Base-by-base conservation (phyloP, 2,888 invertebrate species). In the Apodemia mormo region DNA sequence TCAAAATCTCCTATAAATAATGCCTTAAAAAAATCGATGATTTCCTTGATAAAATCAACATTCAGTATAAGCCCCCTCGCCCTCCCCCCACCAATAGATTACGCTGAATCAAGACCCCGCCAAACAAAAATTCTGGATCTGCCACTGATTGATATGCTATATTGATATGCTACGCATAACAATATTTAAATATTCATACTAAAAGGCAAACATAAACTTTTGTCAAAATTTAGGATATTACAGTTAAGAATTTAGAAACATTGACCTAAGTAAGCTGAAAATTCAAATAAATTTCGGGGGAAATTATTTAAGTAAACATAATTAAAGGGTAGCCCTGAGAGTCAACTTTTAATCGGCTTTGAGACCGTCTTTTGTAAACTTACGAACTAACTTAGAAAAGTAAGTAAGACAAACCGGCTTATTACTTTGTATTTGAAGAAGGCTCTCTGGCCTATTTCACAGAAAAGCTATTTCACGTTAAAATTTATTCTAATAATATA, bases 261-360 rank as follows among this genome's bases (percentile, higher is more conserved):
- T 56, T 45, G 29, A 65, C 56, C 65, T 45, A 52, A 67, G 68
- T 67, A 68, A 68, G 70, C 68, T 29, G 45, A 65, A 65, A 66
- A 58, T 69, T 37, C 37, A 69, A 61, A 67, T 65, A 70, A 70
- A 67, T 64, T 70, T 29, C 68, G 30, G 65, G 29, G 40, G 52
- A 65, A 72, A 70, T 73, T 58, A 73, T 73, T 73, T 73, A 49
- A 66, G 71, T 69, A 73, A 73, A 73, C 68, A 72, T 72, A 71
- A 71, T 73, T 70, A 71, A 71, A 71, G 71, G 71, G 71, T 70
- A 37, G 66, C 65, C 64, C 71, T 64, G 65, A 68, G 52, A 61
- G 66, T 68, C 70, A 72, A 73, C 68, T 72, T 71, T 67, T 73
- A 73, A 73, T 73, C 73, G 73, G 73, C 72, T 73, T 73, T 67